Conservation (phyloP, 1,140 invertebrate species). For the Diuraphis noxia region DNA sequence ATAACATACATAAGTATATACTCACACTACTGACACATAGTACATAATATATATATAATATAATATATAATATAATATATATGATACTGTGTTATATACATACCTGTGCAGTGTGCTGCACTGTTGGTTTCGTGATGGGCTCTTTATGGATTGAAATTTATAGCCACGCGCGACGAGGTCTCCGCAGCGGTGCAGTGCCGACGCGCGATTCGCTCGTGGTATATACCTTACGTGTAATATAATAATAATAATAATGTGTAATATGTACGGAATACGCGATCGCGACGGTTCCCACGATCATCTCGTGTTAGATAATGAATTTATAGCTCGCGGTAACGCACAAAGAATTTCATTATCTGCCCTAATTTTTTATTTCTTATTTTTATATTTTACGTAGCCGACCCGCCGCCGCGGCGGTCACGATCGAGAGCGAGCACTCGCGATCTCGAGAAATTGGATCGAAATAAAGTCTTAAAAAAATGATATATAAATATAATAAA, state of each 20-base stretch:
- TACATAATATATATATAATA: no score
- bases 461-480: conserved; percentile 6
- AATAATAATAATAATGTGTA: background rate
- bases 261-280: background rate
- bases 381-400: background rate
- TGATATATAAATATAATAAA: background rate
- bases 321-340: conserved; percentile 52
- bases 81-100: background rate
- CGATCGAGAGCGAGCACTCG: conserved; percentile 3
- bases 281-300: conserved; percentile 48
- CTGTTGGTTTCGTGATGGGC: conserved; percentile 27
- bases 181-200: background rate
- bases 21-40: background rate
- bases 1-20: background rate
- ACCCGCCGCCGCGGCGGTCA: conserved; percentile 23
- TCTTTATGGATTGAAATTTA: conserved; percentile 44
- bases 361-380: conserved; percentile 54
- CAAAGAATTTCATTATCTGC: conserved; percentile 53
- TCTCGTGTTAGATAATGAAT: conserved; percentile 51
- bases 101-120: background rate
- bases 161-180: background rate
- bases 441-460: conserved; percentile 27
- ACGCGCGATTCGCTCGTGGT: conserved; percentile 9
- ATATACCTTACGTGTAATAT: background rate
- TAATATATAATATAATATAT: no score